Conservation (phyloP, 2,888 invertebrate genomes). For the Agelastica alni region DNA sequence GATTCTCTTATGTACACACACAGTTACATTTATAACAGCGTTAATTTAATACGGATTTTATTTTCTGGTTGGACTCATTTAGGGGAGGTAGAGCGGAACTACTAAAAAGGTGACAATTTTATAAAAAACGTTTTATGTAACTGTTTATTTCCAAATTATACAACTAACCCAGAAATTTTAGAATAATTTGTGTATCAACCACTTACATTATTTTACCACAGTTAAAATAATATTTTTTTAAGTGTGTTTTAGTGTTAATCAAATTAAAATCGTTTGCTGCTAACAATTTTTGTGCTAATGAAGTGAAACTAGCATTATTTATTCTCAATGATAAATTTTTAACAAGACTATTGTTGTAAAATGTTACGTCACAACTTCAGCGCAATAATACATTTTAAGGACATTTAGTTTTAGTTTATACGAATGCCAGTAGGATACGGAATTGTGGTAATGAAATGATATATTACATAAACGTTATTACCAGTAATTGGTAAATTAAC, state of each 20-base stretch:
- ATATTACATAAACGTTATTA: constrained; percentile 10
- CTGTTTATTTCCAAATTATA: constrained; percentile 23
- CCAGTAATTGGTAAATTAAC: constrained; percentile 7
- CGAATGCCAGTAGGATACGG: constrained; percentile 1
- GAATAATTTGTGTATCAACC: too few species aligned
- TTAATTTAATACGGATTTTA: too few species aligned
- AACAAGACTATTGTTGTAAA: constrained; percentile 28
- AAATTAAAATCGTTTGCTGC: not conserved
- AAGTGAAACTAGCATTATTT: constrained; percentile 23
- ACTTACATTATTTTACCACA: too few species aligned
- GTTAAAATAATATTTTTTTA: too few species aligned
- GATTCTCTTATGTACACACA: too few species aligned
- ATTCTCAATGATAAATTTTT: constrained; percentile 22
- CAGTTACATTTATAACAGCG: too few species aligned
- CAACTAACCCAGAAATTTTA: constrained; percentile 15
- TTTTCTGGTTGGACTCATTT: constrained; percentile 14
- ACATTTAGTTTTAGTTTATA: constrained; percentile 21
- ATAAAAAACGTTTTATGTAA: constrained; percentile 22
- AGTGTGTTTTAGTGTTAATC: constrained; percentile 1
- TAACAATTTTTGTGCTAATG: constrained; percentile 14
- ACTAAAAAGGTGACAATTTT: constrained; percentile 28
- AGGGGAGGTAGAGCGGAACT: constrained; percentile 19
- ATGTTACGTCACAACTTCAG: constrained; percentile 22
- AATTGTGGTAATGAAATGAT: constrained; percentile 6
- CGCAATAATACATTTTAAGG: constrained; percentile 25